These are phyloP conservation scores for Ecliptopera silaceata DNA, from an alignment of 2,888 invertebrate species.

Conservation along the genomic window DNA sequence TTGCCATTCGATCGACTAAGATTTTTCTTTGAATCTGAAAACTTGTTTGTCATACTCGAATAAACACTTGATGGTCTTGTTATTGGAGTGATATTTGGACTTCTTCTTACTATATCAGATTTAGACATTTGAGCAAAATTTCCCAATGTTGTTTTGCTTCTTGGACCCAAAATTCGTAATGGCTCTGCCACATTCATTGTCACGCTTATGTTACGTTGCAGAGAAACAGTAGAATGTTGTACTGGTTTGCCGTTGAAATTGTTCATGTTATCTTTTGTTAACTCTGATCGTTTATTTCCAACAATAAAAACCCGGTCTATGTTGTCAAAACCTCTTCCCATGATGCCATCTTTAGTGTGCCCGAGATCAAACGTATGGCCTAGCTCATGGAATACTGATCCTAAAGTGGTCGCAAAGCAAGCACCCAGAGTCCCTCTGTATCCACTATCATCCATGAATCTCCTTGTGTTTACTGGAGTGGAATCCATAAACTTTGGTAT, in stretches of 20 bases:
- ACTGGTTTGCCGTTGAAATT: conserved; percentile 83
- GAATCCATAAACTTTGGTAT: conserved; percentile 75
- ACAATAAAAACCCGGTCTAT: conserved; percentile 90
- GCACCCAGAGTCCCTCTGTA: conserved; percentile 94
- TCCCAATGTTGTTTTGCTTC: conserved; percentile 80
- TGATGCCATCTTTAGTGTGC: conserved; percentile 94
- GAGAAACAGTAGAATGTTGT: conserved; percentile 84
- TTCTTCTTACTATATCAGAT: conserved; percentile 72
- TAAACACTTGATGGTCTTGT: conserved; percentile 78
- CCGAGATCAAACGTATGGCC: conserved; percentile 97
- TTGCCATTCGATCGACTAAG: conserved; percentile 68
- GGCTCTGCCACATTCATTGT: conserved; percentile 85
- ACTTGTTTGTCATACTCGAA: conserved; percentile 73
- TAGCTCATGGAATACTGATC: conserved; percentile 96
- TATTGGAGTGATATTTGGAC: conserved; percentile 79
- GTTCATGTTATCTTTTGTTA: conserved; percentile 80
- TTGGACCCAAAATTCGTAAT: conserved; percentile 72
- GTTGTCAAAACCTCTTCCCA: conserved; percentile 95
- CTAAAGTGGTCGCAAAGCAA: conserved; percentile 95
- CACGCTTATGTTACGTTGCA: conserved; percentile 84
- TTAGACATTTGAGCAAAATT: conserved; percentile 77
- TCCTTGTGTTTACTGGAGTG: conserved; percentile 86
- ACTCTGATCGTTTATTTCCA: conserved; percentile 74
- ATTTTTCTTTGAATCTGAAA: conserved; percentile 73
- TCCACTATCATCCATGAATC: conserved; percentile 95